phyloP scores from a whole-genome alignment of 2,888 invertebrate genomes.

The Eupeodes luniger region DNA sequence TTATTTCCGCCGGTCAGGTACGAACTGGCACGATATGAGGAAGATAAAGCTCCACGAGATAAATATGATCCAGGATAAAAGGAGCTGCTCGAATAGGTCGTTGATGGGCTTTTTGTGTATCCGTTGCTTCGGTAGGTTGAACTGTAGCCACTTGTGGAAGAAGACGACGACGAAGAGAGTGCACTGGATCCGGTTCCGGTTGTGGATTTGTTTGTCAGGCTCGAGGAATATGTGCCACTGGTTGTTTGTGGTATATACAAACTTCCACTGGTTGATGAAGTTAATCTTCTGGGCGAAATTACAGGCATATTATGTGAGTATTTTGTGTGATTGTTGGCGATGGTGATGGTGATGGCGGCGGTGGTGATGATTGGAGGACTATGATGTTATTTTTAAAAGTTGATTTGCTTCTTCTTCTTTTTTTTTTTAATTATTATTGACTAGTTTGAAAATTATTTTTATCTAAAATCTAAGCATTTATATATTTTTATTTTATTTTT shows the following conservation, averaged over 20 bases:
- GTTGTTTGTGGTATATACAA: constrained; percentile 83
- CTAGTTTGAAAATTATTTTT: constrained; percentile 44
- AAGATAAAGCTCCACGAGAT: constrained; percentile 79
- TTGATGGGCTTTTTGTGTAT: constrained; percentile 70
- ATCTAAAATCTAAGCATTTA: constrained; percentile 23
- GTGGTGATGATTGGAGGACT: constrained; percentile 50
- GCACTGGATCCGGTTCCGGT: constrained; percentile 53
- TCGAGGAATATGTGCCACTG: constrained; percentile 78
- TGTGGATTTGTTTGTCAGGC: constrained; percentile 69
- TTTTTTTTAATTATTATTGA: constrained; percentile 32
- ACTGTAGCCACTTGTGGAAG: constrained; percentile 79
- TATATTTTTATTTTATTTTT: background rate
- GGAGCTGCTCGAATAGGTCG: constrained; percentile 78
- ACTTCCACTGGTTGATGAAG: constrained; percentile 83
- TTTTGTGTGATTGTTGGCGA: constrained; percentile 22
- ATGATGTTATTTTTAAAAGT: background rate
- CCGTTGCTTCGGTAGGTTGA: constrained; percentile 79
- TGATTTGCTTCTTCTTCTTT: constrained; percentile 5
- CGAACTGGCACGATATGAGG: constrained; percentile 81
- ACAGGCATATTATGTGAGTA: constrained; percentile 84
- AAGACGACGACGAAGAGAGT: constrained; percentile 72
- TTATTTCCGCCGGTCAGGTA: constrained; percentile 80
- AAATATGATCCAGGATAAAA: constrained; percentile 79
- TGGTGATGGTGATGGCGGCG: constrained; percentile 8
- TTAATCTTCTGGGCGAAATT: constrained; percentile 84